These are phyloP conservation scores for Amphiura filiformis DNA, from an alignment of 35 echinoderm and acorn worm genomes.

Conservation along the genomic window DNA sequence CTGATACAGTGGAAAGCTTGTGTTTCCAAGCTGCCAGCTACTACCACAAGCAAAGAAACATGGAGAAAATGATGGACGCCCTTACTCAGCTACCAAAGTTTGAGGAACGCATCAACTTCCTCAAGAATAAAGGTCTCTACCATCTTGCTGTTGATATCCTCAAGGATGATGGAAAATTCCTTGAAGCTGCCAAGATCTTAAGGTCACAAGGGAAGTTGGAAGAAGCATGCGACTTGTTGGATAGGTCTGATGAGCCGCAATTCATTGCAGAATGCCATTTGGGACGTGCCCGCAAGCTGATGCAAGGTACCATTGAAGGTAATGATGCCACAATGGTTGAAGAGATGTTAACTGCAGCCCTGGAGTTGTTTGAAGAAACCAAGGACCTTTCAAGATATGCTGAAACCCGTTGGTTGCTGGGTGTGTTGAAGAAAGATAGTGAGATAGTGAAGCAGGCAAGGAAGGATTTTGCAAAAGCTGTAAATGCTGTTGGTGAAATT, in stretches of 20 bases:
- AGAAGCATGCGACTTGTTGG: slow-evolving; percentile 25
- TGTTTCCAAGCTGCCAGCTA: slow-evolving; percentile 29
- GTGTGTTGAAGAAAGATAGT: slow-evolving; percentile 28
- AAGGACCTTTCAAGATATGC: neutral
- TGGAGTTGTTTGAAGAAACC: neutral
- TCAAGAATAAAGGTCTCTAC: neutral
- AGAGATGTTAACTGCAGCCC: neutral
- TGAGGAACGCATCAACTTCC: slow-evolving; percentile 31
- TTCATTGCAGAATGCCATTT: slow-evolving; percentile 46
- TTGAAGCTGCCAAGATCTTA: slow-evolving; percentile 49
- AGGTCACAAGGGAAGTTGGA: slow-evolving; percentile 31
- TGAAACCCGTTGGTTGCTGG: slow-evolving; percentile 10
- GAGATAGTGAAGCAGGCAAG: slow-evolving; percentile 3
- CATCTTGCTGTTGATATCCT: slow-evolving; percentile 40
- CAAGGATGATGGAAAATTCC: neutral
- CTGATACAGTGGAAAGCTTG: slow-evolving; percentile 11
- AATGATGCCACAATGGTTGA: neutral
- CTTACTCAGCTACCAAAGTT: slow-evolving; percentile 28
- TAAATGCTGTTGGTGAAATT: slow-evolving; percentile 13
- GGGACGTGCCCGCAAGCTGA: slow-evolving; percentile 15
- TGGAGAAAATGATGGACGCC: slow-evolving; percentile 33
- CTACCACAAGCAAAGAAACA: slow-evolving; percentile 4
- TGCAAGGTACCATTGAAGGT: neutral
- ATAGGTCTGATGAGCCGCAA: neutral
- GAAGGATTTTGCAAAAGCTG: neutral